Evolutionary conservation across 2,113 vertebrate species (phyloP), one percentile per base, ranked within the genome.

Genomic region (Peromyscus californicus): DNA sequence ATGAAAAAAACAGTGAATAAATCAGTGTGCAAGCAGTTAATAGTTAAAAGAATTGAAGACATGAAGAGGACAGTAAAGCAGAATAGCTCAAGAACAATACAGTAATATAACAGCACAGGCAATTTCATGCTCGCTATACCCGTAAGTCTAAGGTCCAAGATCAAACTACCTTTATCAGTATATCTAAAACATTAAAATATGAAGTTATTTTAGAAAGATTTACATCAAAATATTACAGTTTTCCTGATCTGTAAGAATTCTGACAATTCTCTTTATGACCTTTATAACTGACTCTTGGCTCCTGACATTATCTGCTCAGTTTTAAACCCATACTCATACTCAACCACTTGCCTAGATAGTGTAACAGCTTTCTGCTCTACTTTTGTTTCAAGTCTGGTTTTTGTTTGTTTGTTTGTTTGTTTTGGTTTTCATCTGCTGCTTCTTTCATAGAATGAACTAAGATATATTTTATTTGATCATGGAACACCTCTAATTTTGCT

Each of bases 381-480:
- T 36, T 86, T 45, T 42, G 67, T 39, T 39, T 82, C 42, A 7
- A 51, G 21, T 42, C 12, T 39, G 19, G 19, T 74, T 75, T 75
- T 39, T 67, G 26, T 12, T 22, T 51, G 12, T 76, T 22, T 13
- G n/a, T n/a, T 76, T 57, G 54, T 42, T 48, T 26, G 16, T 80
- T 54, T 51, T 29, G 16, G 54, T 54, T 59, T 63, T 76, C 36
- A 90, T n/a, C 80, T 33, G 69, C 80, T 76, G 75, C 19, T 10
- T 21, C 51, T 75, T 91, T 83, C 36, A 24, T 83, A 76, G 48
- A 93, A 86, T 86, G 76, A 94, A 9, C 51, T 70, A 70, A 94
- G 51, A 90, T 70, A 48, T 57, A 92, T 54, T 54, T 54, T 83
- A 78, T 93, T 48, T 42, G 19, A 89, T 91, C 51, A 90, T 61